Conservation (phyloP, 2,888 invertebrate genomes). For the Nudaria mundana region DNA sequence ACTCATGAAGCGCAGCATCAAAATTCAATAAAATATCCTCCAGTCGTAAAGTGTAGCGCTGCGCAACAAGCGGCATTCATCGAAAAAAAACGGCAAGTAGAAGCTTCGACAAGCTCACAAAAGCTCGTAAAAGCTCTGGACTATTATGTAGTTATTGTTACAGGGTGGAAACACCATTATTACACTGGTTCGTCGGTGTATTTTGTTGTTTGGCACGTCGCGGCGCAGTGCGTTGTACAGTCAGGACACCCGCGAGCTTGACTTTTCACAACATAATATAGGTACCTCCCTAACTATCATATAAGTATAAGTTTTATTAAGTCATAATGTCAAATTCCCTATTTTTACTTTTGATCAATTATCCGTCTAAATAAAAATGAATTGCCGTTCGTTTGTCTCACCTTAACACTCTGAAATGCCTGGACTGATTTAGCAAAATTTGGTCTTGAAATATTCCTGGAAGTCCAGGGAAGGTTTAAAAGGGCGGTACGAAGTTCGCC, state of each 20-base stretch:
- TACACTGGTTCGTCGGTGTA: constrained; percentile 68
- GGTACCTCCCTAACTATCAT: no score
- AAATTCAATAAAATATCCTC: constrained; percentile 74
- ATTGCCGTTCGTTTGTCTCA: no score
- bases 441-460: no score
- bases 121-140: constrained; percentile 80
- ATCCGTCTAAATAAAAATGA: no score
- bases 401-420: no score
- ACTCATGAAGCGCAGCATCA: constrained; percentile 54
- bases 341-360: no score
- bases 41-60: constrained; percentile 57
- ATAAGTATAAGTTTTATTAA: no score
- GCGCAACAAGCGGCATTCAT: constrained; percentile 59
- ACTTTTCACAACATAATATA: no score
- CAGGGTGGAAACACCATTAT: constrained; percentile 80
- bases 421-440: no score
- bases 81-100: constrained; percentile 75
- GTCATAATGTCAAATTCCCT: no score
- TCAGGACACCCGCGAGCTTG: constrained; percentile 21
- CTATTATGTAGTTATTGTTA: constrained; percentile 81
- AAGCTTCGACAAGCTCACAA: constrained; percentile 77
- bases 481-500: no score
- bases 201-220: constrained; percentile 71
- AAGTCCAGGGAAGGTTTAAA: no score
- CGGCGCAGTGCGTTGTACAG: constrained; percentile 40